Percentiles rank a stretch among this genome's conserved stretches.
Evolutionary conservation across 30 jellyfish, hydroid and myxozoan genomes (phyloP).

Genomic region (Hydra vulgaris): DNA sequence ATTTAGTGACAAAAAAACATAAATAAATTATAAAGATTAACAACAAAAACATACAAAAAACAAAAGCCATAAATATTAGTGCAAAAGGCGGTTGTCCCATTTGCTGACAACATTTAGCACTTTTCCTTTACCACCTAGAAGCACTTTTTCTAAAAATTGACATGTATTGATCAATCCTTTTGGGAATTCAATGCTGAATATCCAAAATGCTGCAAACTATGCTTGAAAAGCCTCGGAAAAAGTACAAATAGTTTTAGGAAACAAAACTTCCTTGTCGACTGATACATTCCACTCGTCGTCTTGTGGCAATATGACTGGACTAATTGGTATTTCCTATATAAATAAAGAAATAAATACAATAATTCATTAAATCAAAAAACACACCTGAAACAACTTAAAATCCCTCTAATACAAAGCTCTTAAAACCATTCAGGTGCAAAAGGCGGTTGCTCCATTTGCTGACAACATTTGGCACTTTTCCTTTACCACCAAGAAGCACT

Average conservation of each 20-base stretch:
- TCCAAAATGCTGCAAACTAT: neutral
- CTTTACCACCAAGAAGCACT: too few relatives aligned
- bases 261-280: too few relatives aligned
- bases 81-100: neutral
- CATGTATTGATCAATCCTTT: neutral
- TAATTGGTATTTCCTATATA: neutral
- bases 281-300: neutral
- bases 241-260: neutral
- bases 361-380: too few relatives aligned
- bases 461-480: too few relatives aligned
- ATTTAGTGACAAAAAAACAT: neutral
- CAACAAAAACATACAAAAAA: neutral
- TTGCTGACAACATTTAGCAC: neutral
- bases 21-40: too few relatives aligned
- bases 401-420: too few relatives aligned
- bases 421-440: too few relatives aligned
- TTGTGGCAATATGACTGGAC: neutral
- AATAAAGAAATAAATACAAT: too few relatives aligned
- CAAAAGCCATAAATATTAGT: neutral
- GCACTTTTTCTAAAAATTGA: neutral
- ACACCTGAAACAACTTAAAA: too few relatives aligned
- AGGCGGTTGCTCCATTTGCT: too few relatives aligned
- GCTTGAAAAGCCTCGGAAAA: neutral
- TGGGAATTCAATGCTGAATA: neutral
- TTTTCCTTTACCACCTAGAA: neutral